Evolutionary conservation across 2,888 invertebrate species (phyloP).

Genomic region (Andricus quercusramuli): DNA sequence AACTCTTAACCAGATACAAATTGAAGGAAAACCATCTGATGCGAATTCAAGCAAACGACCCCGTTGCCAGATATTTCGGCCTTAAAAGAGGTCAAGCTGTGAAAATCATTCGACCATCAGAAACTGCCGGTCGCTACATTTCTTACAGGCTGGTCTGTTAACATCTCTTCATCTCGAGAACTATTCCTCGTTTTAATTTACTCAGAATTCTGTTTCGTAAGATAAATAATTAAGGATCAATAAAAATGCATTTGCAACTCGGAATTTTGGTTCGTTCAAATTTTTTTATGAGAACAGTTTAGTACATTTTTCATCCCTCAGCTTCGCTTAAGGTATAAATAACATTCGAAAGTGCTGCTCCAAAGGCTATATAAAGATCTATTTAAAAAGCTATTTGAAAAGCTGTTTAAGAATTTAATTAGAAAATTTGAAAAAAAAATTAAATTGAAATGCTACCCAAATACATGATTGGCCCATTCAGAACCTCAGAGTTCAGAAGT

Average conservation of each 20-base stretch:
- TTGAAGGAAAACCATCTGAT: conserved; percentile 99
- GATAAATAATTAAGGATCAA: conserved; percentile 10
- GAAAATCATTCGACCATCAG: conserved; percentile 98
- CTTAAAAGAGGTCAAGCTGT: conserved; percentile 99
- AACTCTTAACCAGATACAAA: conserved; percentile 96
- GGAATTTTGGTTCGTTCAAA: background rate
- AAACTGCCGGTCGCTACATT: conserved; percentile 99
- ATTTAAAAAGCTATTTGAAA: conserved; percentile 2
- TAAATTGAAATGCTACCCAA: conserved; percentile 40
- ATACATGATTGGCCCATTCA: background rate
- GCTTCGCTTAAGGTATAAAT: conserved; percentile 1
- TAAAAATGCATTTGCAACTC: background rate
- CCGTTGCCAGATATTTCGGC: conserved; percentile 99
- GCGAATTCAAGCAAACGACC: conserved; percentile 99
- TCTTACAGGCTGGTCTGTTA: conserved; percentile 96
- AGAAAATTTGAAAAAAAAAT: conserved; percentile 37
- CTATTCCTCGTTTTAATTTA: background rate
- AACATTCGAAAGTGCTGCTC: conserved; percentile 2
- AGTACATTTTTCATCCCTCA: conserved; percentile 38
- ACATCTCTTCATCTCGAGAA: conserved; percentile 59
- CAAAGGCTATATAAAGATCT: background rate
- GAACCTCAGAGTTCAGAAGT: background rate
- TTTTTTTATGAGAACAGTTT: conserved; percentile 21
- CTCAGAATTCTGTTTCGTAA: background rate
- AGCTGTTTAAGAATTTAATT: conserved; percentile 22